Conservation (phyloP, 2,888 invertebrate species). For the Linyphia triangularis region DNA sequence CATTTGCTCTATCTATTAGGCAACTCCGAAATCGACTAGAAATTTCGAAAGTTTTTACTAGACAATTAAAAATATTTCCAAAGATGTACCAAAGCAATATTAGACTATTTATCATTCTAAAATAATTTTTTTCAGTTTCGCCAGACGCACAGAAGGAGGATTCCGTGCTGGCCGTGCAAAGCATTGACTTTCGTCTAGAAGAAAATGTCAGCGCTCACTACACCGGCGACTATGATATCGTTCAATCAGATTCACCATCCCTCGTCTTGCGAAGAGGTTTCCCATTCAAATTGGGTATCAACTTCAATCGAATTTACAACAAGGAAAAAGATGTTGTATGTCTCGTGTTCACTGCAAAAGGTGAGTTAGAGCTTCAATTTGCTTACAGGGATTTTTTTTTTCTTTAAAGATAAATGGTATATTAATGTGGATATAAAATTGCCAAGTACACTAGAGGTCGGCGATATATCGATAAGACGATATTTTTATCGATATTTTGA, state of each 20-base stretch:
- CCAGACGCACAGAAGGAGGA: conserved; percentile 57
- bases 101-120: too few relatives aligned
- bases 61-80: too few relatives aligned
- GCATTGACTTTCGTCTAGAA: conserved; percentile 86
- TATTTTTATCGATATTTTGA: too few relatives aligned
- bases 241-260: conserved; percentile 81
- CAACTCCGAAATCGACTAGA: too few relatives aligned
- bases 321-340: conserved; percentile 77
- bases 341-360: conserved; percentile 77
- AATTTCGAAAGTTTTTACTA: too few relatives aligned
- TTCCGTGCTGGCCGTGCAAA: conserved; percentile 85
- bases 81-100: too few relatives aligned
- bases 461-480: too few relatives aligned
- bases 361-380: conserved; percentile 45
- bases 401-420: too few relatives aligned
- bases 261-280: conserved; percentile 78
- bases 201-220: conserved; percentile 89
- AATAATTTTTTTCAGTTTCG: conserved; percentile 47
- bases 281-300: conserved; percentile 77
- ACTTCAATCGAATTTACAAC: conserved; percentile 77
- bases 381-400: neutral
- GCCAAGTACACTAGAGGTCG: neutral
- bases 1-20: too few relatives aligned
- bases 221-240: conserved; percentile 88
- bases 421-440: neutral